Conservation (phyloP, 2,888 invertebrate genomes). For the Julus scandinavius region DNA sequence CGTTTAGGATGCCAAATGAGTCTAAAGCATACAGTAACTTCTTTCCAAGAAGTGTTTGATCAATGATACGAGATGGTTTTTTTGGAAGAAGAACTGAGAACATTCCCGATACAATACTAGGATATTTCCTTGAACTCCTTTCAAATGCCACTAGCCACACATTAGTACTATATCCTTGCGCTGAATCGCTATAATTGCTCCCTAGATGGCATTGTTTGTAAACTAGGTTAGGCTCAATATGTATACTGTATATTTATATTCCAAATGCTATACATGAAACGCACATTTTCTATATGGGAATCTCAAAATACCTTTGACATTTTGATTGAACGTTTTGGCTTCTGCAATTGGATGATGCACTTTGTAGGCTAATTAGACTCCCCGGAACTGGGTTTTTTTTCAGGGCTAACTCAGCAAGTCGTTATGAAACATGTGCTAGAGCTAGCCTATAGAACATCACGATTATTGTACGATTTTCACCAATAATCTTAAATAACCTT, state of each 20-base stretch:
- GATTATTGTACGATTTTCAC: too few relatives aligned
- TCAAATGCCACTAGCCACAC: slow-evolving; percentile 9
- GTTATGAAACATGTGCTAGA: too few relatives aligned
- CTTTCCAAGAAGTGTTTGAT: neutral
- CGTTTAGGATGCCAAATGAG: neutral
- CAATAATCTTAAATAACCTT: too few relatives aligned
- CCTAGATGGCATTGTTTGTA: slow-evolving; percentile 39
- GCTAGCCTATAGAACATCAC: too few relatives aligned
- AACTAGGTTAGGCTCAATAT: neutral
- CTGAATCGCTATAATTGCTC: slow-evolving; percentile 5
- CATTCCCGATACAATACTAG: neutral
- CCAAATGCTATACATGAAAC: neutral
- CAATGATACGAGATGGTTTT: neutral
- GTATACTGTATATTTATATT: neutral
- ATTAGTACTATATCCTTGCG: neutral
- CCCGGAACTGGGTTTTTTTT: neutral
- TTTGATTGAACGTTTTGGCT: neutral
- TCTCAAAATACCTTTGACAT: neutral
- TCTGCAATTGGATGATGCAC: neutral
- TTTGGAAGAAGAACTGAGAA: neutral
- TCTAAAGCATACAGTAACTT: neutral
- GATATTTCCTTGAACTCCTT: slow-evolving; percentile 17
- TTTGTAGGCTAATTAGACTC: neutral
- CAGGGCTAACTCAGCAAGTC: too few relatives aligned
- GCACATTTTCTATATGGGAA: neutral